Evolutionary conservation across 2,113 vertebrate species (phyloP).

Genomic region (Diphyllodes magnificus): DNA sequence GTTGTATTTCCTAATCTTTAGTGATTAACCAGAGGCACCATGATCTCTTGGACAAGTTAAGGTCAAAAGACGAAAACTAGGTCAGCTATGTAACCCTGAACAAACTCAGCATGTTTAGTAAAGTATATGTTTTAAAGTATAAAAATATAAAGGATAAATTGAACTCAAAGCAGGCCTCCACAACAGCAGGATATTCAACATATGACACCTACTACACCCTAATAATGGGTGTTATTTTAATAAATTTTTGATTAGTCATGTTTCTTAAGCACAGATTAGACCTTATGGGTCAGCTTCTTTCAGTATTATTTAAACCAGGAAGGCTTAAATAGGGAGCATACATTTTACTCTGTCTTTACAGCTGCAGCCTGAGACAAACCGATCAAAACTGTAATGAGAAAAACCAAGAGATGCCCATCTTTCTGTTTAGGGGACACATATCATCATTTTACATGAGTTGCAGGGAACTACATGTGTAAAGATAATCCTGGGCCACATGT

Average conservation of each 20-base stretch:
- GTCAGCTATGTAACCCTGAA: neutral
- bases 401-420: neutral
- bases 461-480: neutral
- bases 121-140: neutral
- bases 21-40: constrained; percentile 7
- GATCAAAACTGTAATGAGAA: neutral
- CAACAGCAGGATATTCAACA: neutral
- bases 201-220: neutral
- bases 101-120: neutral
- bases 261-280: neutral
- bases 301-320: neutral
- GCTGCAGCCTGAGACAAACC: neutral
- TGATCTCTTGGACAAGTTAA: neutral
- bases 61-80: neutral
- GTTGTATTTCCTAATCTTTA: neutral
- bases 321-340: neutral
- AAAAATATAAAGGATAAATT: neutral
- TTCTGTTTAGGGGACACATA: neutral
- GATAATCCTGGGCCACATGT: neutral
- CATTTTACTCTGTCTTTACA: neutral
- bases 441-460: neutral
- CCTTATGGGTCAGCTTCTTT: neutral
- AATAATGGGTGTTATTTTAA: neutral
- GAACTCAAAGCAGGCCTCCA: neutral
- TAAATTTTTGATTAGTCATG: neutral